Evolutionary conservation across 2,797 vertebrate genomes (phyloP), one percentile per base, ranked within the genome.

Genomic region (Girardinus metallicus): DNA sequence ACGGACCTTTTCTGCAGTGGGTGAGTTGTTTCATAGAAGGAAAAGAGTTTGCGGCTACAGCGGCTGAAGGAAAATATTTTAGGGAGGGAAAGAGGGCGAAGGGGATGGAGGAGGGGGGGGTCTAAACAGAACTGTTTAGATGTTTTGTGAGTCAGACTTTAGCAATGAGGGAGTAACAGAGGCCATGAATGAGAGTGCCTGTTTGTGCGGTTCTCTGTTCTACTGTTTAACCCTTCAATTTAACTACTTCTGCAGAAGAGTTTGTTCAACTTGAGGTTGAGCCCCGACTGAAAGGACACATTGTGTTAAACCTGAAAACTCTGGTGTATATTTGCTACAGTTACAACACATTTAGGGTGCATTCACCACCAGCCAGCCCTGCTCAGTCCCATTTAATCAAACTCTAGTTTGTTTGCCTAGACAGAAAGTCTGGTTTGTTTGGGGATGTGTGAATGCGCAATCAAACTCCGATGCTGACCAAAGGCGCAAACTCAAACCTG

Each of bases 121-220:
- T 41, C 55, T 70, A 77, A 89, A 85, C 75, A 78, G 75, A 83
- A 74, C 78, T 91, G 85, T 93, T 92, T 92, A 81, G 91, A 91
- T 62, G 31, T 90, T 49, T 84, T 87, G 86, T 95, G 94, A 95
- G 90, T 95, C 94, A 95, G 92, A 81, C 89, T 88, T 93, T 47
- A 91, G 93, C 90, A 95, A 95, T 95, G 94, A 95, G 92, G 93
- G 94, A 95, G 94, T 94, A 90, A 83, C 80, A 85, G 89, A 87
- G 90, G 90, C 90, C 86, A 88, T 94, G 93, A 94, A 94, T 95
- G 94, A 93, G 91, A 86, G 90, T 49, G 87, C 80, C 92, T 90
- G 90, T 94, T 93, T 94, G 94, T 93, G 89, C 90, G 90, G 93
- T 92, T 94, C 94, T 90, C 83, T 84, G 77, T 92, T 91, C 88